Evolutionary conservation across 2,888 invertebrate genomes (phyloP).

Genomic region (Exephanes ischioxanthus): DNA sequence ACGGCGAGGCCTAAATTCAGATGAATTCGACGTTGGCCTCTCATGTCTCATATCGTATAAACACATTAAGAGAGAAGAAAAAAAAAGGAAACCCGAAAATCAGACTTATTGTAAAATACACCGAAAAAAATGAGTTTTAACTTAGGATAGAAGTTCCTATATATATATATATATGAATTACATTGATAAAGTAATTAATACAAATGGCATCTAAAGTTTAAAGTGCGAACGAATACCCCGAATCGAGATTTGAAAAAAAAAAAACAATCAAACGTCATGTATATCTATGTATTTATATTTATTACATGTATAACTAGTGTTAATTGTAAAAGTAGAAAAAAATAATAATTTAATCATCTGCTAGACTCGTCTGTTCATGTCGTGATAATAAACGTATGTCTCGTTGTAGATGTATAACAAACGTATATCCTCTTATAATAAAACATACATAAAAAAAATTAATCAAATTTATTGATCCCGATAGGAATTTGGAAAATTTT

Average conservation of each 20-base stretch:
- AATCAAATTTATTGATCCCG: neutral
- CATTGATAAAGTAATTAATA: slow-evolving; percentile 54
- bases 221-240: slow-evolving; percentile 5
- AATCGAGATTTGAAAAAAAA: slow-evolving; percentile 25
- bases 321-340: slow-evolving; percentile 48
- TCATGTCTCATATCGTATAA: slow-evolving; percentile 34
- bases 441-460: slow-evolving; percentile 35
- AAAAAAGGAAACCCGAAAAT: neutral
- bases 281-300: slow-evolving; percentile 72
- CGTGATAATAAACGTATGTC: slow-evolving; percentile 77
- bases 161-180: slow-evolving; percentile 47
- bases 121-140: slow-evolving; percentile 31
- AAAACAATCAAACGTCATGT: slow-evolving; percentile 57
- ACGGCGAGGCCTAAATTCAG: slow-evolving; percentile 63
- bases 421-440: slow-evolving; percentile 63
- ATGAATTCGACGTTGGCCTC: slow-evolving; percentile 53
- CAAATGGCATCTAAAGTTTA: slow-evolving; percentile 61
- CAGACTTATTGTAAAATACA: slow-evolving; percentile 58
- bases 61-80: neutral
- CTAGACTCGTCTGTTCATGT: slow-evolving; percentile 76
- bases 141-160: slow-evolving; percentile 57
- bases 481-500: neutral
- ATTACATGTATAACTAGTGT: slow-evolving; percentile 62
- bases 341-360: slow-evolving; percentile 25
- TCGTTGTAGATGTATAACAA: slow-evolving; percentile 64